A percentile compares a stretch with the other conserved stretches of the same genome.
phyloP scores from a whole-genome alignment of 2,888 invertebrate genomes.

The Acleris cristana region DNA sequence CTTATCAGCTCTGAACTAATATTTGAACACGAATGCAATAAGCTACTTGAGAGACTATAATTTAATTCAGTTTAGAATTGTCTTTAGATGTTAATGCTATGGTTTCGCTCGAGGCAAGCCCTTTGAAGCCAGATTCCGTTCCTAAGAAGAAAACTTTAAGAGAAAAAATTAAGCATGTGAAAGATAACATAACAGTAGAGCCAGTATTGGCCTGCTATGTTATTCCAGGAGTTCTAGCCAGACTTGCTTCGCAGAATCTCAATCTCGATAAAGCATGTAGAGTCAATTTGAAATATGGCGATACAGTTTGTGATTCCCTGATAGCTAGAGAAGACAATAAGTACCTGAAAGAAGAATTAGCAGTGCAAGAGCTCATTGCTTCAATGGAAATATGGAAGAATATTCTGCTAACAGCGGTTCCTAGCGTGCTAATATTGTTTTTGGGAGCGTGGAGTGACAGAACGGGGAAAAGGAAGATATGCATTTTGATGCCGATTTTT shows the following conservation, averaged over 20 bases:
- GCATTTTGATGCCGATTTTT: constrained; percentile 81
- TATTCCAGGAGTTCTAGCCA: constrained; percentile 85
- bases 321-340: constrained; percentile 87
- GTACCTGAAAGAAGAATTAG: constrained; percentile 85
- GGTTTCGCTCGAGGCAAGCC: constrained; percentile 61
- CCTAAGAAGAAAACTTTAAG: constrained; percentile 61
- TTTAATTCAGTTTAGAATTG: not conserved
- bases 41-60: constrained; percentile 2
- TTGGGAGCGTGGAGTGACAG: constrained; percentile 86
- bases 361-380: constrained; percentile 82
- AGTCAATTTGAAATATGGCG: constrained; percentile 88
- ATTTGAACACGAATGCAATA: constrained; percentile 5
- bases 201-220: constrained; percentile 86
- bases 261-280: constrained; percentile 93
- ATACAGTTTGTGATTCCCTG: constrained; percentile 88
- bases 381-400: constrained; percentile 83
- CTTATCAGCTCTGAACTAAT: constrained; percentile 6
- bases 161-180: constrained; percentile 75
- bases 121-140: constrained; percentile 54
- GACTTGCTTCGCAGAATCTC: constrained; percentile 91
- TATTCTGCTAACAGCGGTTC: constrained; percentile 79
- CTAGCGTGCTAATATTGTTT: constrained; percentile 81
- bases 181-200: constrained; percentile 86
- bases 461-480: constrained; percentile 82
- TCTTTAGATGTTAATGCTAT: constrained; percentile 46